Conservation (phyloP, 2,797 vertebrate genomes). For the Rhinella marina region DNA sequence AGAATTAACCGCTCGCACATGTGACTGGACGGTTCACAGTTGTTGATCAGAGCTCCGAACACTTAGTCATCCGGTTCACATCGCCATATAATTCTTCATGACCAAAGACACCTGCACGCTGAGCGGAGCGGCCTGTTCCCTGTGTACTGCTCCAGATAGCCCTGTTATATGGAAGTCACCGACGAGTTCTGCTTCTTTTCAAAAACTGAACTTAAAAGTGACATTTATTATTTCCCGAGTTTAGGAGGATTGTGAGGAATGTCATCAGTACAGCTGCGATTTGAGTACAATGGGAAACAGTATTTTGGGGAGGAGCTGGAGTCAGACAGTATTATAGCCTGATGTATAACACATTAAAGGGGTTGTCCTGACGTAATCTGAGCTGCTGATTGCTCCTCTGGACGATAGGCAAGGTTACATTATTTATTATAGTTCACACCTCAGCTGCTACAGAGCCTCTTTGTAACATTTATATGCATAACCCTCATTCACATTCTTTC, state of each 20-base stretch:
- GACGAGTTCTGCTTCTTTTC: constrained; percentile 45
- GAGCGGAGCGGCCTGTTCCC: neutral
- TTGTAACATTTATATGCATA: too few relatives aligned
- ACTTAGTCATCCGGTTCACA: constrained; percentile 21
- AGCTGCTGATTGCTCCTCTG: too few relatives aligned
- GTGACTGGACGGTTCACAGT: constrained; percentile 34
- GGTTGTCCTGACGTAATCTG: too few relatives aligned
- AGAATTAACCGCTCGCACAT: constrained; percentile 21
- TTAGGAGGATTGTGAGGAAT: constrained; percentile 37
- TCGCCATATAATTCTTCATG: constrained; percentile 29
- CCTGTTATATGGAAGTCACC: constrained; percentile 14
- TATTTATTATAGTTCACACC: too few relatives aligned
- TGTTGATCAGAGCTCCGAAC: constrained; percentile 16
- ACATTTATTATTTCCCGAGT: constrained; percentile 53
- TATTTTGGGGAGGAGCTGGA: neutral
- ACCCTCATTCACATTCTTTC: too few relatives aligned
- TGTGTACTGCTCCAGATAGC: neutral
- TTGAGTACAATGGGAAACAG: neutral
- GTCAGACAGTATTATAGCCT: neutral
- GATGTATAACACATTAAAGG: too few relatives aligned
- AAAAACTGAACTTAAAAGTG: constrained; percentile 37
- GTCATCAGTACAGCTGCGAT: constrained; percentile 27
- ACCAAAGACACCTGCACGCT: constrained; percentile 36
- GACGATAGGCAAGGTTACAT: too few relatives aligned
- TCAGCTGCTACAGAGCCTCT: too few relatives aligned